Evolutionary conservation across 2,797 vertebrate species (phyloP).

Genomic region (Capromys pilorides): DNA sequence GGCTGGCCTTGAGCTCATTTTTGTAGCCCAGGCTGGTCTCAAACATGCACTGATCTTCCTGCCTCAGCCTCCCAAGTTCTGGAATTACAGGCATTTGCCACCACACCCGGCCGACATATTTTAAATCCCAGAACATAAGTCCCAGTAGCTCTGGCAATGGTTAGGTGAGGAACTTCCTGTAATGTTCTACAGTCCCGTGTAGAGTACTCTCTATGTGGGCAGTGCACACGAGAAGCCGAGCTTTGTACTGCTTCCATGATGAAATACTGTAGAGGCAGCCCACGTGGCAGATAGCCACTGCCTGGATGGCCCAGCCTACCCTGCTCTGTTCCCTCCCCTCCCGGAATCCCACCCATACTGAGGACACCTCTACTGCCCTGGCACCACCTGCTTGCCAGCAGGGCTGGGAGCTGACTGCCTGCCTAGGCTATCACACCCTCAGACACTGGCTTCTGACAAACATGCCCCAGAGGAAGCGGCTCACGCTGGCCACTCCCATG

Average conservation of each 20-base stretch:
- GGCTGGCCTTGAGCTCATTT: too few relatives aligned
- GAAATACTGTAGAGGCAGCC: neutral
- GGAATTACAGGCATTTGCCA: too few relatives aligned
- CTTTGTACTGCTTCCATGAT: neutral
- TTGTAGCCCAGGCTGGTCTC: too few relatives aligned
- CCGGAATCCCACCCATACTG: too few relatives aligned
- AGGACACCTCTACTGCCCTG: too few relatives aligned
- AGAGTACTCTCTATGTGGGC: neutral
- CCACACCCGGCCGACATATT: neutral
- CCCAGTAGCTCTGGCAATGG: neutral
- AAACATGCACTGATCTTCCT: too few relatives aligned
- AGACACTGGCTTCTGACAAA: neutral
- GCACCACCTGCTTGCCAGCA: neutral
- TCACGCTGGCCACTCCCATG: neutral
- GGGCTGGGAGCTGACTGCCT: neutral
- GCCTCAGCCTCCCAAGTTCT: too few relatives aligned
- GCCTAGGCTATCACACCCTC: neutral
- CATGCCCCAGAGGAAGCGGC: neutral
- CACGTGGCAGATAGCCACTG: neutral
- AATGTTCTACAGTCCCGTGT: neutral
- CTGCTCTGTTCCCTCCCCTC: neutral
- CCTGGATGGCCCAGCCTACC: neutral
- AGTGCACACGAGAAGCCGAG: neutral
- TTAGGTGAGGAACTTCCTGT: neutral
- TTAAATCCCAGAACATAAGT: neutral